A percentile compares a stretch with the other conserved stretches of the same genome.
Conservation (phyloP, 2,113 vertebrate genomes). For the Scophthalmus maximus region DNA sequence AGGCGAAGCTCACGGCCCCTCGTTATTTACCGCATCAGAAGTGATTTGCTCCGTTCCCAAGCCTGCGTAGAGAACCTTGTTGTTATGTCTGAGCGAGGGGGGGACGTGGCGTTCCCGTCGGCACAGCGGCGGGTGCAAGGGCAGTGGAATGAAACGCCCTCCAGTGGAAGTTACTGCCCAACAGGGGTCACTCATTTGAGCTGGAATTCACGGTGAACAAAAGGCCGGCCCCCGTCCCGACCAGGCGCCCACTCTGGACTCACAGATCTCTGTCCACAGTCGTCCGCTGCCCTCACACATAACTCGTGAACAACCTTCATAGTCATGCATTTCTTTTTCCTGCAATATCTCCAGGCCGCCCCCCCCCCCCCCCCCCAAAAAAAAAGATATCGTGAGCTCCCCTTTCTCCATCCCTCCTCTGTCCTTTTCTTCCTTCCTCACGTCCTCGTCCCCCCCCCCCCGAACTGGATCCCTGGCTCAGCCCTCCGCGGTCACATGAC, state of each 20-base stretch:
- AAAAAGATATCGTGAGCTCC: no score
- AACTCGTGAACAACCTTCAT: no score
- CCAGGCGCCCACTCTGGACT: slow-evolving; percentile 39
- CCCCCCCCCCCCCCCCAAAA: slow-evolving; percentile 1
- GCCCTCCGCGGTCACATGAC: slow-evolving; percentile 69
- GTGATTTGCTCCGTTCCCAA: slow-evolving; percentile 4
- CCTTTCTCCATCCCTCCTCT: slow-evolving; percentile 4
- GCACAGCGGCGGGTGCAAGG: slow-evolving; percentile 23
- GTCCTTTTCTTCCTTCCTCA: neutral
- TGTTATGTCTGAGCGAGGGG: slow-evolving; percentile 13
- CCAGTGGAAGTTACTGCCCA: slow-evolving; percentile 28
- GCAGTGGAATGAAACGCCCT: slow-evolving; percentile 36
- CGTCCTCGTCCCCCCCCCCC: slow-evolving; percentile 20
- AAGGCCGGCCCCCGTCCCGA: slow-evolving; percentile 53
- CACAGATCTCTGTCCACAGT: slow-evolving; percentile 36
- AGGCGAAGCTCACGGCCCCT: no score
- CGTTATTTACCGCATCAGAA: slow-evolving; percentile 14
- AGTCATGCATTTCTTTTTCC: no score
- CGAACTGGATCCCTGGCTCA: slow-evolving; percentile 52
- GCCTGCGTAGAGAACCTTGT: neutral
- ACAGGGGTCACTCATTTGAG: slow-evolving; percentile 53
- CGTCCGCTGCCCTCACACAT: slow-evolving; percentile 62
- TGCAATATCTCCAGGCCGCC: neutral
- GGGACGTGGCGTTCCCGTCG: slow-evolving; percentile 37
- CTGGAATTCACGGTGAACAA: slow-evolving; percentile 69